Conservation (phyloP, 2,797 vertebrate genomes). For the Anomalospiza imberbis region DNA sequence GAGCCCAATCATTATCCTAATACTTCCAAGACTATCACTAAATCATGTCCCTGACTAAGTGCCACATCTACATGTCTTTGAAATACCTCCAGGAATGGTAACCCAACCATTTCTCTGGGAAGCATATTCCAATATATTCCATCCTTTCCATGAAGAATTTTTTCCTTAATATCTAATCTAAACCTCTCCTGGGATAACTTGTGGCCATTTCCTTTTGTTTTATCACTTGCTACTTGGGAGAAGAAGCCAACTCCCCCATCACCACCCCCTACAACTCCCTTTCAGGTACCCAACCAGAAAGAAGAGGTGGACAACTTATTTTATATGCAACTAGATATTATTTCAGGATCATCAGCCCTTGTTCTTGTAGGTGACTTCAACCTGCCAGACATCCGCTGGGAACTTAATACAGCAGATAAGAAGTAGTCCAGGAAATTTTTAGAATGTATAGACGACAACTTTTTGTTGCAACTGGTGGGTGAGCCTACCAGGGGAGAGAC, state of each 20-base stretch:
- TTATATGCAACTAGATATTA: too few species aligned
- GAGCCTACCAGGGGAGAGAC: too few species aligned
- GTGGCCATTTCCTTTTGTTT: background rate
- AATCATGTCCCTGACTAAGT: background rate
- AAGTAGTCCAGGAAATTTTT: too few species aligned
- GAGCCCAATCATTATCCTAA: fast-evolving
- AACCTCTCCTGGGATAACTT: background rate
- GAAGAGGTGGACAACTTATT: too few species aligned
- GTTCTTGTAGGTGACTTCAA: too few species aligned
- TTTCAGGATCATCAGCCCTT: too few species aligned
- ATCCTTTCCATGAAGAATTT: background rate
- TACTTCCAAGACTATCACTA: background rate
- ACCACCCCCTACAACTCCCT: background rate
- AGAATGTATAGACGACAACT: too few species aligned
- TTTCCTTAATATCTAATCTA: background rate
- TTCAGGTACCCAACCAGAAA: too few species aligned
- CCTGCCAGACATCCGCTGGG: too few species aligned
- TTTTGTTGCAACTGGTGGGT: too few species aligned
- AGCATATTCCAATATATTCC: background rate
- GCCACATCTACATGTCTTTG: background rate
- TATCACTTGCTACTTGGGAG: background rate
- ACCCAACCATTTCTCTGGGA: background rate
- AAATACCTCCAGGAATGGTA: background rate
- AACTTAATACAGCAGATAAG: too few species aligned
- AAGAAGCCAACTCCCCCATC: background rate